A percentile compares a stretch with the other conserved stretches of the same genome.
These are phyloP conservation scores for Ophthalmolycus amberensis DNA, from an alignment of 2,113 vertebrate genomes.

Conservation along the genomic window DNA sequence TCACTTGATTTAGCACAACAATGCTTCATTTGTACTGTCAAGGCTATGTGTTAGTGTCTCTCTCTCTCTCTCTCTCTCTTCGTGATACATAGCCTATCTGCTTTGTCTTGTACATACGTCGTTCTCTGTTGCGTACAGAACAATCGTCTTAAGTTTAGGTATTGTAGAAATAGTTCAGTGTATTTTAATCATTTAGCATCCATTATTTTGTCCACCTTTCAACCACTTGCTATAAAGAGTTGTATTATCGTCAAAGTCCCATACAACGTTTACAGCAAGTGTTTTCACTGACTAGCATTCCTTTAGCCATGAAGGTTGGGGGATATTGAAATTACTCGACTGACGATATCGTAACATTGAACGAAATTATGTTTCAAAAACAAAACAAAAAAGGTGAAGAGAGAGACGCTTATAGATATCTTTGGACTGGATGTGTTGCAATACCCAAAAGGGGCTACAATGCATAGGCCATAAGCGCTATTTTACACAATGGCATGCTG, in stretches of 20 bases:
- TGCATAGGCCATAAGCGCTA: neutral
- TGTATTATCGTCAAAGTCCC: neutral
- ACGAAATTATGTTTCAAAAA: neutral
- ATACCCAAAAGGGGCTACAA: neutral
- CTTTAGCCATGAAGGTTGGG: neutral
- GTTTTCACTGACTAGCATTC: neutral
- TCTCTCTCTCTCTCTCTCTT: neutral
- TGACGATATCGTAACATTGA: neutral
- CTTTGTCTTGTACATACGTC: neutral
- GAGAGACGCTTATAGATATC: neutral
- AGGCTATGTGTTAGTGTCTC: neutral
- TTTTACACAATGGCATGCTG: neutral
- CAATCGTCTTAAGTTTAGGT: neutral
- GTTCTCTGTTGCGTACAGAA: neutral
- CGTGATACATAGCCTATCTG: neutral
- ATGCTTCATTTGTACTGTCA: constrained; percentile 19
- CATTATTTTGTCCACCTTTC: neutral
- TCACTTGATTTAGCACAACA: constrained; percentile 7
- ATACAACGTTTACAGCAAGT: neutral
- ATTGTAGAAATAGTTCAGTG: neutral
- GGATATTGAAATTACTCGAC: neutral
- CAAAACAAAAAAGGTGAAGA: neutral
- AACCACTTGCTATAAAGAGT: neutral
- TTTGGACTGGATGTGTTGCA: neutral
- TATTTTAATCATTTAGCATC: neutral